Conservation (phyloP, 53 echinoderm and acorn worm genomes). For the Astropecten irregularis region DNA sequence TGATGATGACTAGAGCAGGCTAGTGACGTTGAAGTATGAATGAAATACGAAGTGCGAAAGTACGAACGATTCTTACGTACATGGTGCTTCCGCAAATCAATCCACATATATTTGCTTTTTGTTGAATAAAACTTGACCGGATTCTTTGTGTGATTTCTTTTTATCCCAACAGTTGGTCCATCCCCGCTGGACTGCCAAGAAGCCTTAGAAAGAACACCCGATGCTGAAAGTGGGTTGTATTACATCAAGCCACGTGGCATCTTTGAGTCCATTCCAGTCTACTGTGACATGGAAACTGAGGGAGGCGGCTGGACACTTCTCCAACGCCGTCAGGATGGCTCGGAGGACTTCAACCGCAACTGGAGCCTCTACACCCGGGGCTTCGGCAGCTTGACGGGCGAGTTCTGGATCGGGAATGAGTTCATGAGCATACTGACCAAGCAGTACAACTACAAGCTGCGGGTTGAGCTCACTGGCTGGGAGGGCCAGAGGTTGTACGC, state of each 20-base stretch:
- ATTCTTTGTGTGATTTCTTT: background rate
- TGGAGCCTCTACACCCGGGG: slow-evolving; percentile 88
- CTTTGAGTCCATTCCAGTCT: slow-evolving; percentile 72
- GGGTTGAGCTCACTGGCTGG: slow-evolving; percentile 81
- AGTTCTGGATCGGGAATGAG: slow-evolving; percentile 95
- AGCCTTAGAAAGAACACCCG: slow-evolving; percentile 38
- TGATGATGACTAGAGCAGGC: too few species aligned
- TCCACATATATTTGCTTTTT: too few species aligned
- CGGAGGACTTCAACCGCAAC: slow-evolving; percentile 87
- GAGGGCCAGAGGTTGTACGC: slow-evolving; percentile 67
- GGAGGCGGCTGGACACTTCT: slow-evolving; percentile 95
- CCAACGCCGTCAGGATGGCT: slow-evolving; percentile 83
- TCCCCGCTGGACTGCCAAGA: slow-evolving; percentile 86
- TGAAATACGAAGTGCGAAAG: too few species aligned
- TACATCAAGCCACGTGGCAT: slow-evolving; percentile 89
- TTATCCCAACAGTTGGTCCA: slow-evolving; percentile 70
- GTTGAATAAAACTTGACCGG: too few species aligned
- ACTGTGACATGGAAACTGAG: slow-evolving; percentile 89
- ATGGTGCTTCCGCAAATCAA: too few species aligned
- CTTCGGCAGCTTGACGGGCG: slow-evolving; percentile 79
- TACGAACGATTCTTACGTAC: too few species aligned
- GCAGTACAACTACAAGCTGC: slow-evolving; percentile 86
- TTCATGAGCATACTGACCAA: slow-evolving; percentile 72
- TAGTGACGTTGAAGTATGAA: too few species aligned
- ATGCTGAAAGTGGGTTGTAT: slow-evolving; percentile 78